Evolutionary conservation across 2,797 vertebrate genomes (phyloP).

Genomic region (Sebastes vulpes): DNA sequence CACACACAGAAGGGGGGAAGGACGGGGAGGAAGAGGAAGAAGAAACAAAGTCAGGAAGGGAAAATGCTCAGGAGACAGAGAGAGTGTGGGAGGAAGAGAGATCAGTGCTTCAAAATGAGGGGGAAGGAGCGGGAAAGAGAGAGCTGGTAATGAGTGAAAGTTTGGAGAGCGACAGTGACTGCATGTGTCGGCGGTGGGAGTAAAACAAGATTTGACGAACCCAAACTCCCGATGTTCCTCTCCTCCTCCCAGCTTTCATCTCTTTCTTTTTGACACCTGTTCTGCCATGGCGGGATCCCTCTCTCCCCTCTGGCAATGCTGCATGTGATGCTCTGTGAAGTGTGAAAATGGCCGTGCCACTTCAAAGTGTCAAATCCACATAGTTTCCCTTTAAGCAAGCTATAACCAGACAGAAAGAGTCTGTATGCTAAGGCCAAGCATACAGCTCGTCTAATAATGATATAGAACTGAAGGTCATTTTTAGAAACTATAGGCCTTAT

Average conservation of each 20-base stretch:
- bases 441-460: background rate
- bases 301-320: background rate
- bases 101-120: conserved; percentile 51
- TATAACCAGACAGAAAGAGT: background rate
- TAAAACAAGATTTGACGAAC: conserved; percentile 47
- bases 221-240: conserved; percentile 32
- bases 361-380: conserved; percentile 49
- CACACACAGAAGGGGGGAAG: conserved; percentile 31
- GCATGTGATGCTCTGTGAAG: conserved; percentile 46
- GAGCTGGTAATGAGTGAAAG: conserved; percentile 68
- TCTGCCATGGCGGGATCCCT: background rate
- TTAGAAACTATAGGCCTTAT: background rate
- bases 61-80: conserved; percentile 66
- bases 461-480: background rate
- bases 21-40: conserved; percentile 67
- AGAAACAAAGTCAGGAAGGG: conserved; percentile 73
- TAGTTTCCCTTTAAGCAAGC: background rate
- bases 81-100: conserved; percentile 71
- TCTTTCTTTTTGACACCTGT: background rate
- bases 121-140: conserved; percentile 13
- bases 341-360: conserved; percentile 50
- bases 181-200: conserved; percentile 3
- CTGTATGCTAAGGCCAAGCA: background rate
- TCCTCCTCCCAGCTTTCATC: conserved; percentile 12
- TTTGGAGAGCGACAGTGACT: conserved; percentile 30